Evolutionary conservation across 2,888 invertebrate species (phyloP), one percentile per base, ranked within the genome.

Genomic region (Pecten maximus): DNA sequence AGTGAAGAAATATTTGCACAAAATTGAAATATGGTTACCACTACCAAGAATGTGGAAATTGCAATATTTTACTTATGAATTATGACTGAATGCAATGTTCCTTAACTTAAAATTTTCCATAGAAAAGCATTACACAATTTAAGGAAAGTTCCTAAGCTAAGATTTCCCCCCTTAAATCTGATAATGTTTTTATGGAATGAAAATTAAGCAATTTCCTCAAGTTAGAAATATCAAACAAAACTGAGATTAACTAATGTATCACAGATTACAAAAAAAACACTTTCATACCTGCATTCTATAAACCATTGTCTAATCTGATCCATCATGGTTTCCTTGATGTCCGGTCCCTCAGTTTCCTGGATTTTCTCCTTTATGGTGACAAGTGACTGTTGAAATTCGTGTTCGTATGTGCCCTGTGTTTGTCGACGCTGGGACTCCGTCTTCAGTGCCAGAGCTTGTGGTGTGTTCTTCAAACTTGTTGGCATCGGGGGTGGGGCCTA

Each of bases 261-360:
- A n/a, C n/a, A n/a, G n/a, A n/a, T n/a, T n/a, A n/a, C n/a, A n/a
- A n/a, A n/a, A n/a, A n/a, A n/a, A n/a, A n/a, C n/a, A n/a, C n/a
- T 2, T 23, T 39, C 96, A 86, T 96, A 96, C 96, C 98, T 98
- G 96, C 98, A 98, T 94, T 98, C 98, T 93, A 98, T 97, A 92
- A 99, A 98, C 99, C 99, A 99, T 91, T 98, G 98, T 92, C 99
- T 97, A 40, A 99, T 98, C 97, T 99, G 98, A 95, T 98, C 98
- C 93, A 98, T 98, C 94, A 99, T 98, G 93, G 98, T 98, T 96
- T 99, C 99, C 95, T 98, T 98, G 95, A 99, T 98, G 92, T 97
- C 97, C 0, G 98, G 98, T 23, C 98, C 98, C 95, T 98, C 98
- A 91, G 98, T 98, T 40, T 97, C 97, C 92, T 98, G 97, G 19